phyloP scores from a whole-genome alignment of 2,888 invertebrate species.

The Parascotia fuliginaria region DNA sequence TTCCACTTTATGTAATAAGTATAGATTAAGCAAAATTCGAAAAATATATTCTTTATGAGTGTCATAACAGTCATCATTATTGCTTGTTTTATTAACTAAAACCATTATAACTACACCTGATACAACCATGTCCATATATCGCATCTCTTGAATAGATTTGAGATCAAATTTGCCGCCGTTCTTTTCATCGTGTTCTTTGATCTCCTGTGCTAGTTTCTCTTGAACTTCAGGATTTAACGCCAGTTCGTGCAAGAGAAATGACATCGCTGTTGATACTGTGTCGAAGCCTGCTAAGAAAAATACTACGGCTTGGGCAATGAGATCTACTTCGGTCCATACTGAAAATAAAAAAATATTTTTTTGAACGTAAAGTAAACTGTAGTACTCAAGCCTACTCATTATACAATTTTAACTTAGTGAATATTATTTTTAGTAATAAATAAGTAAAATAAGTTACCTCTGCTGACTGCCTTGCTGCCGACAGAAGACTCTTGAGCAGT shows the following conservation, averaged over 20 bases:
- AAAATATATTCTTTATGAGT: too few species aligned
- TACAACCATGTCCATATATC: conserved; percentile 80
- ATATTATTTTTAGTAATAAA: too few species aligned
- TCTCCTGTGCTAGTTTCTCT: conserved; percentile 58
- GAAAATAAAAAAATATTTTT: too few species aligned
- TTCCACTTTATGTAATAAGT: too few species aligned
- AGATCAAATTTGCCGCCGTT: conserved; percentile 77
- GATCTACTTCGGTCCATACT: conserved; percentile 55
- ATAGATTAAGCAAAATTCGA: too few species aligned
- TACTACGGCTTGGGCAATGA: conserved; percentile 59
- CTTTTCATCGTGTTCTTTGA: conserved; percentile 51
- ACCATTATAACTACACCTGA: too few species aligned
- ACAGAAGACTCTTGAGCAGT: conserved; percentile 70
- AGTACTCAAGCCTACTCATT: too few species aligned
- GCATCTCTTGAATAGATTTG: conserved; percentile 53
- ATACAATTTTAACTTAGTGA: too few species aligned
- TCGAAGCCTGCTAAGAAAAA: conserved; percentile 67
- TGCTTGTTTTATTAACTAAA: too few species aligned
- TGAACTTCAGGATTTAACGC: conserved; percentile 63
- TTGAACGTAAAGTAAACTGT: too few species aligned
- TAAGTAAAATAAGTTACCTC: too few species aligned
- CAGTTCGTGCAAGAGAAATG: conserved; percentile 58
- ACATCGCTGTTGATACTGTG: conserved; percentile 55
- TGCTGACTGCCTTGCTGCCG: conserved; percentile 55
- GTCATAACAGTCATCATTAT: too few species aligned